These are phyloP conservation scores for Macrochelys suwanniensis DNA, from an alignment of 2,797 vertebrate species.

Conservation along the genomic window DNA sequence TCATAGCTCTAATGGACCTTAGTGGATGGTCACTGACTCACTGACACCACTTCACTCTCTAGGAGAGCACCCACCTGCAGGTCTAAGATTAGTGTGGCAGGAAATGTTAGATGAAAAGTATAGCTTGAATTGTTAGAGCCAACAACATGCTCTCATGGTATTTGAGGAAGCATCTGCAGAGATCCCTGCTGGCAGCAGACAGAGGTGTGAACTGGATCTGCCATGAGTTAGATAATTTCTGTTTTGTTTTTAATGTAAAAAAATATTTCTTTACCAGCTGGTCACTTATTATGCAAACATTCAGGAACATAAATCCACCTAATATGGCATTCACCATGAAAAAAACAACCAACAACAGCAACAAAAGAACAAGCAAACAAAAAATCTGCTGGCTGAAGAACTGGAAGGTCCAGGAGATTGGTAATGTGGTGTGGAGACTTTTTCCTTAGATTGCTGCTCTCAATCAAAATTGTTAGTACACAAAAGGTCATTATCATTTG, in stretches of 20 bases:
- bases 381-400: conserved; percentile 1
- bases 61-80: background rate
- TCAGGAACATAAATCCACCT: conserved; percentile 41
- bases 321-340: background rate
- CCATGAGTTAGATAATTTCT: conserved; percentile 17
- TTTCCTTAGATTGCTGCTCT: conserved; percentile 38
- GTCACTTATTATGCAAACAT: background rate
- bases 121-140: background rate
- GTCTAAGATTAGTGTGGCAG: background rate
- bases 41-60: background rate
- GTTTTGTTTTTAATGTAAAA: conserved; percentile 12
- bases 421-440: conserved; percentile 7
- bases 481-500: background rate
- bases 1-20: background rate
- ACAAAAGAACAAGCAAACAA: background rate
- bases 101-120: background rate
- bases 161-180: background rate
- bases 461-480: conserved; percentile 20
- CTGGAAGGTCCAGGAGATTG: conserved; percentile 5
- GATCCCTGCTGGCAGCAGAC: background rate
- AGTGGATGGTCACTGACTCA: rapidly evolving
- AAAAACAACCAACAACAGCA: background rate
- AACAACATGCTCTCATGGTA: background rate
- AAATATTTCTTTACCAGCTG: conserved; percentile 19
- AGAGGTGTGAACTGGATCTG: background rate